These are phyloP conservation scores for Xiphorhynchus elegans DNA, from an alignment of 2,113 vertebrate species.

Conservation along the genomic window DNA sequence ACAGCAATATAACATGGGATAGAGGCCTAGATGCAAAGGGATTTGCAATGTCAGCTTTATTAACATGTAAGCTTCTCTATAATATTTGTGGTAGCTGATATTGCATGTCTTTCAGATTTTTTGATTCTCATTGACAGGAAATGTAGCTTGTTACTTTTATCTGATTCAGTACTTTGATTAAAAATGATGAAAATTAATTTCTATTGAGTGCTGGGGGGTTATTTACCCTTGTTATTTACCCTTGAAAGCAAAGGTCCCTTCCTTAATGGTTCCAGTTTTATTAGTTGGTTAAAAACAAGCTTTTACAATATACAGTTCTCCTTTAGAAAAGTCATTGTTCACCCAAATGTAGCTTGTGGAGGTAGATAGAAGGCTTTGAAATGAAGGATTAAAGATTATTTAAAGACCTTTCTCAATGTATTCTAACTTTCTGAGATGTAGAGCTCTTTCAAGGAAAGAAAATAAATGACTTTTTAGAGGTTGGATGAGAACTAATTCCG, in stretches of 20 bases:
- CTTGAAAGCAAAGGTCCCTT: not conserved
- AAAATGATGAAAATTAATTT: not conserved
- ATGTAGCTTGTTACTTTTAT: not conserved
- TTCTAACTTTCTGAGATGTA: not conserved
- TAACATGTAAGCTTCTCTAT: not conserved
- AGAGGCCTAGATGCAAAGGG: not conserved
- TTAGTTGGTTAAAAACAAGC: not conserved
- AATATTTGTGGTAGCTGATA: not conserved
- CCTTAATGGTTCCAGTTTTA: not conserved
- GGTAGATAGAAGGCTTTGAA: conserved; percentile 11
- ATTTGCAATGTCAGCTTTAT: conserved; percentile 12
- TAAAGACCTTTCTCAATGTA: not conserved
- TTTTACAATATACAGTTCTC: not conserved
- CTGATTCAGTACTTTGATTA: not conserved
- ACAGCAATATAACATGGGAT: not conserved
- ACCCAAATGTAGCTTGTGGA: not conserved
- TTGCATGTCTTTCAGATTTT: not conserved
- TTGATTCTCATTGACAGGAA: not conserved
- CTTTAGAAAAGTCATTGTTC: not conserved
- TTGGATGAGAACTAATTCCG: conserved; percentile 30
- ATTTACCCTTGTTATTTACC: not conserved
- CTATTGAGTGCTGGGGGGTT: not conserved
- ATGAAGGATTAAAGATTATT: conserved; percentile 46
- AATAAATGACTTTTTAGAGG: conserved; percentile 40
- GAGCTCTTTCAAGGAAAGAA: conserved; percentile 41